These are phyloP conservation scores for Sebastes umbrosus DNA, from an alignment of 2,797 vertebrate genomes.

Conservation along the genomic window DNA sequence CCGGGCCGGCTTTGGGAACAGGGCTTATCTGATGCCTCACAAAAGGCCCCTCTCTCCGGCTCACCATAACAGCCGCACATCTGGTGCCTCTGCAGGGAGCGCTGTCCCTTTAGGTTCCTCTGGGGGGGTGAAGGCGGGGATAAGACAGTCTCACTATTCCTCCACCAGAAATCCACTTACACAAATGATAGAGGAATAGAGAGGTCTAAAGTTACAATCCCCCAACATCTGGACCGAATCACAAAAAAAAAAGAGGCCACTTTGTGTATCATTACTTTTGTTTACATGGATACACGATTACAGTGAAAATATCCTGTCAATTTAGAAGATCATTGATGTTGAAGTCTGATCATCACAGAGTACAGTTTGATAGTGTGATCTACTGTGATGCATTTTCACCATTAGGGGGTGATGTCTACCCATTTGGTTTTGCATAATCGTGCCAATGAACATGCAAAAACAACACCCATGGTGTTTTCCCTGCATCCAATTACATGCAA, in stretches of 20 bases:
- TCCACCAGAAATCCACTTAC: conserved; percentile 83
- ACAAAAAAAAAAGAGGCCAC: conserved; percentile 42
- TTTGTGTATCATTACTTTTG: conserved; percentile 52
- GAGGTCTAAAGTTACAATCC: conserved; percentile 83
- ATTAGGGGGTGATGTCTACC: conserved; percentile 53
- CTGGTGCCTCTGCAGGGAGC: conserved; percentile 90
- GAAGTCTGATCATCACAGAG: neutral
- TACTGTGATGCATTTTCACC: conserved; percentile 2
- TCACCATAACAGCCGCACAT: conserved; percentile 92
- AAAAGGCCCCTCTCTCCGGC: conserved; percentile 78
- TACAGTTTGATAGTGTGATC: neutral
- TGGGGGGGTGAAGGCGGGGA: conserved; percentile 51
- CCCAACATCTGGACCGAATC: conserved; percentile 79
- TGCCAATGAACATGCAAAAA: neutral
- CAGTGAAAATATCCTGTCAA: conserved; percentile 22
- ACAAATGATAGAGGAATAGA: conserved; percentile 80
- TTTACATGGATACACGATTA: conserved; percentile 29
- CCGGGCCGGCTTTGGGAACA: conserved; percentile 89
- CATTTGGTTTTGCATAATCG: neutral
- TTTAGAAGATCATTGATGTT: conserved; percentile 46
- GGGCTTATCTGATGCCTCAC: conserved; percentile 91
- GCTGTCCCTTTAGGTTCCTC: conserved; percentile 85
- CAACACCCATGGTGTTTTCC: conserved; percentile 14
- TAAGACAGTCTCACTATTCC: conserved; percentile 85
- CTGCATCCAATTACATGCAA: conserved; percentile 39